phyloP scores from a whole-genome alignment of 1,140 invertebrate genomes.

The Drosophila rufa region DNA sequence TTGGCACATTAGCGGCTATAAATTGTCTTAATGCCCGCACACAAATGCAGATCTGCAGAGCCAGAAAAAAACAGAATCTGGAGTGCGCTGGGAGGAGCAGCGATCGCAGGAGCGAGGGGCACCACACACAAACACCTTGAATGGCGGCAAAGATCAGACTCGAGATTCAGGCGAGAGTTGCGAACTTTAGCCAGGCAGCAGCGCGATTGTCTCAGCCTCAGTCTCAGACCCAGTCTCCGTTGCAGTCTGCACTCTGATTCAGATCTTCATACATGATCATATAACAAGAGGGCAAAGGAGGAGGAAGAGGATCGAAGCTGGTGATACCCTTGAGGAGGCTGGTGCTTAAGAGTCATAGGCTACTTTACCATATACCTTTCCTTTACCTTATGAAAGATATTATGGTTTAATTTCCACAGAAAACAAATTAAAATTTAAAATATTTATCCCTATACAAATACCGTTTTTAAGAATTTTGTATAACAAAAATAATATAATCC shows the following conservation, averaged over 20 bases:
- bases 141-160: constrained; percentile 81
- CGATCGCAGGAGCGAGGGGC: constrained; percentile 15
- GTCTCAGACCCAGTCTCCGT: constrained; percentile 42
- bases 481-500: background rate
- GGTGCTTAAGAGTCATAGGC: no score
- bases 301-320: background rate
- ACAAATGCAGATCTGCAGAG: constrained; percentile 39
- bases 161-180: constrained; percentile 55
- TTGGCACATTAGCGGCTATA: constrained; percentile 84
- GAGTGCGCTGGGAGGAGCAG: constrained; percentile 1
- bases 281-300: constrained; percentile 38
- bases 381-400: no score
- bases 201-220: constrained; percentile 53
- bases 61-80: background rate
- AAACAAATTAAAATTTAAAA: no score
- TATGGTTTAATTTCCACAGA: no score
- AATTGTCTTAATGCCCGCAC: constrained; percentile 81
- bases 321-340: constrained; percentile 3
- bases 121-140: constrained; percentile 72
- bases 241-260: constrained; percentile 62
- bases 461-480: background rate
- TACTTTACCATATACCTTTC: no score
- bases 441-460: no score
- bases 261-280: constrained; percentile 78
- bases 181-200: constrained; percentile 49